These are phyloP conservation scores for Drosophila erecta DNA, from an alignment of 1,140 invertebrate species.

Conservation along the genomic window DNA sequence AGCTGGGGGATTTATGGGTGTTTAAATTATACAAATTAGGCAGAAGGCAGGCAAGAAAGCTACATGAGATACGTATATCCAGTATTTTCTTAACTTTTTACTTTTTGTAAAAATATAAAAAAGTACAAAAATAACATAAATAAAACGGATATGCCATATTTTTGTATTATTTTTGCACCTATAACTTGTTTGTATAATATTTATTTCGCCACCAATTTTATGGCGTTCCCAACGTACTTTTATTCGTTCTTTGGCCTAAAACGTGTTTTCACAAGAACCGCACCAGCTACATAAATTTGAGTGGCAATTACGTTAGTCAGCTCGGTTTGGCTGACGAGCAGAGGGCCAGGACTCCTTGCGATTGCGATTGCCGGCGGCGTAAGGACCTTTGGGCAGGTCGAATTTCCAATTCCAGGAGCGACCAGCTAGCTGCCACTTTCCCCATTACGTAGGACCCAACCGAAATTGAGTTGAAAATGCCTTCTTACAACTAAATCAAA, in stretches of 20 bases:
- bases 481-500: constrained; percentile 81
- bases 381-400: constrained; percentile 19
- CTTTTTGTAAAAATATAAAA: no score
- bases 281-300: constrained; percentile 13
- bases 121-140: background rate
- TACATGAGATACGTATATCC: no score
- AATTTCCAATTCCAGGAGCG: constrained; percentile 15
- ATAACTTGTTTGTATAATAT: no score
- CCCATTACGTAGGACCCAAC: background rate
- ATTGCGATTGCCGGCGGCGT: constrained; percentile 19
- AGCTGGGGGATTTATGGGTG: background rate
- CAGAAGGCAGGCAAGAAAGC: background rate
- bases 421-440: constrained; percentile 53
- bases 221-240: background rate
- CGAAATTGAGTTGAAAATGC: constrained; percentile 63
- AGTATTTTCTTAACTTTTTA: no score
- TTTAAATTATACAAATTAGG: background rate
- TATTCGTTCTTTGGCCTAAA: background rate
- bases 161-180: no score
- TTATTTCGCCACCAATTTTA: no score
- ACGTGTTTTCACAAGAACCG: background rate
- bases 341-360: constrained; percentile 1
- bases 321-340: background rate
- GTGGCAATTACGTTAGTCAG: constrained; percentile 33
- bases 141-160: background rate